A percentile compares a stretch with the other conserved stretches of the same genome.
Conservation (phyloP, 1,140 invertebrate genomes). For the Trissolcus basalis region DNA sequence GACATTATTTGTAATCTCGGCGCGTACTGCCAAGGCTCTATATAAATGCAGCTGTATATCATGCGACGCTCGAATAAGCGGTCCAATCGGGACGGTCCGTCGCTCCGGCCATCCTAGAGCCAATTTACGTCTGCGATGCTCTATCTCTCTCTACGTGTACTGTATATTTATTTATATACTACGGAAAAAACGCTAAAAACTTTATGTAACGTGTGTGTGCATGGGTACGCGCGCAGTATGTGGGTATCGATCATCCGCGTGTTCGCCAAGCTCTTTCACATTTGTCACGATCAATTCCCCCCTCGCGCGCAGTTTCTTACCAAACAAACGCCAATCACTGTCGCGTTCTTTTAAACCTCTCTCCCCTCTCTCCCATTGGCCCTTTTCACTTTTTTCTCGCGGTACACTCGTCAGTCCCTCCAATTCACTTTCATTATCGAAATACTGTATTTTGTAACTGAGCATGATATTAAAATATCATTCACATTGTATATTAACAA, state of each 20-base stretch:
- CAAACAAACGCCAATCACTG: slow-evolving; percentile 5
- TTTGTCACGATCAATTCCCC: slow-evolving; percentile 20
- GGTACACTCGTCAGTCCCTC: too few relatives aligned
- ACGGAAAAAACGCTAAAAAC: slow-evolving; percentile 33
- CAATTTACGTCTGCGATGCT: slow-evolving; percentile 37
- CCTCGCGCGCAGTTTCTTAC: slow-evolving; percentile 5
- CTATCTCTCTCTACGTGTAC: slow-evolving; percentile 52
- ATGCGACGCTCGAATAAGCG: slow-evolving; percentile 41
- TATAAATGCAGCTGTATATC: slow-evolving; percentile 48
- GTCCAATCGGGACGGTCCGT: slow-evolving; percentile 22
- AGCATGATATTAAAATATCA: too few relatives aligned
- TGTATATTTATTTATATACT: slow-evolving; percentile 61
- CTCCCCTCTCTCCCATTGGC: neutral
- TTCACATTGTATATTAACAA: too few relatives aligned
- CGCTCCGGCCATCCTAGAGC: slow-evolving; percentile 42
- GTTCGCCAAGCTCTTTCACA: slow-evolving; percentile 14
- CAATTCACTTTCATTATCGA: too few relatives aligned
- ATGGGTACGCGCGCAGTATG: slow-evolving; percentile 23
- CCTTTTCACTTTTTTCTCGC: too few relatives aligned
- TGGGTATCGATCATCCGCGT: slow-evolving; percentile 31
- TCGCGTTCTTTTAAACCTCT: too few relatives aligned
- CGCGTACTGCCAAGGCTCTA: slow-evolving; percentile 61
- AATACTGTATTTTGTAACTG: too few relatives aligned
- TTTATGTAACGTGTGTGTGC: slow-evolving; percentile 48
- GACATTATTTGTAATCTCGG: slow-evolving; percentile 56